Evolutionary conservation across 92 coral and sea anemone genomes (phyloP).

Genomic region (Diadumene lineata): DNA sequence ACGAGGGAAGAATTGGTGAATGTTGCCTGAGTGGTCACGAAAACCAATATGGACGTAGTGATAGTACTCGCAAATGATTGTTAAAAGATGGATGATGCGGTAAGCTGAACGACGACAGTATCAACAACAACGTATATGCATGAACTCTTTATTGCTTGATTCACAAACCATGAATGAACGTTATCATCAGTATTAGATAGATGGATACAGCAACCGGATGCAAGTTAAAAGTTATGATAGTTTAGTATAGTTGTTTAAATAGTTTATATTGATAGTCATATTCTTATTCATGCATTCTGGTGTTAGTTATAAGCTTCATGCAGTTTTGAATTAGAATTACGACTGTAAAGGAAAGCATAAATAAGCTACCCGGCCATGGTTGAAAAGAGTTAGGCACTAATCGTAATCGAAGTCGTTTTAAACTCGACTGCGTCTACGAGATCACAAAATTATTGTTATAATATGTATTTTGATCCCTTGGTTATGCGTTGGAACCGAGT

Average conservation of each 20-base stretch:
- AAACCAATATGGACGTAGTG: not conserved
- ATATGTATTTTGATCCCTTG: not conserved
- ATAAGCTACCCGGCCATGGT: too few species aligned
- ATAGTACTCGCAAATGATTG: not conserved
- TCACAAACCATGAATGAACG: not conserved
- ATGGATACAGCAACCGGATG: conserved; percentile 41
- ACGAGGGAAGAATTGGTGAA: too few species aligned
- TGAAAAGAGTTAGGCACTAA: too few species aligned
- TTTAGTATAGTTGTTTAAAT: conserved; percentile 6
- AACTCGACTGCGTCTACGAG: not conserved
- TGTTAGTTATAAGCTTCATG: not conserved
- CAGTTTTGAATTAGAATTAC: not conserved
- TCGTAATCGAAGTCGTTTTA: not conserved
- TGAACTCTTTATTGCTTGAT: not conserved
- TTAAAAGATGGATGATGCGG: not conserved
- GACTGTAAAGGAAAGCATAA: too few species aligned
- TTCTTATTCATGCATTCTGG: conserved; percentile 9
- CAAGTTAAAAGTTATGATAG: conserved; percentile 5
- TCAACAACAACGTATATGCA: not conserved
- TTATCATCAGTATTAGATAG: not conserved
- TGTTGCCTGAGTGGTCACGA: too few species aligned
- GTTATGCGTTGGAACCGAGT: not conserved
- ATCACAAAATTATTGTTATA: not conserved
- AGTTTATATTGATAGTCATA: not conserved
- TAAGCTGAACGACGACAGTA: too few species aligned